A percentile compares a stretch with the other conserved stretches of the same genome.
Conservation (phyloP, 2,888 invertebrate species). For the Eretmocerus hayati region DNA sequence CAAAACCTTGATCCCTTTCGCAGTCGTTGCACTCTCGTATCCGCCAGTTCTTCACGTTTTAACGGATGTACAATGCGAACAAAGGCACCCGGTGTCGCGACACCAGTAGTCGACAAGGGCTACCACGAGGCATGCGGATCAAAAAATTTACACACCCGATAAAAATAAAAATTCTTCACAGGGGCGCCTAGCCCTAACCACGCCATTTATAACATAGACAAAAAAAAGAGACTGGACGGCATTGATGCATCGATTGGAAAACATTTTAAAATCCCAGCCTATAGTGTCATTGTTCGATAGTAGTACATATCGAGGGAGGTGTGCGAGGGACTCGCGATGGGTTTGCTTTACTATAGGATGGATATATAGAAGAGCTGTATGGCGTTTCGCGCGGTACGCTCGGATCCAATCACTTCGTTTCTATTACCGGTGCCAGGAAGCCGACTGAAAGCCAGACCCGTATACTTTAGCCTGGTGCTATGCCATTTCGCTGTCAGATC, state of each 20-base stretch:
- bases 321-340: no score
- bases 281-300: conserved; percentile 10
- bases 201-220: conserved; percentile 5
- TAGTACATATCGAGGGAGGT: background rate
- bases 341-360: no score
- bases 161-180: no score
- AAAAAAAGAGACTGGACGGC: background rate
- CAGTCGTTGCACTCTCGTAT: no score
- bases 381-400: conserved; percentile 15
- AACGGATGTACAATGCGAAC: no score
- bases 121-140: no score
- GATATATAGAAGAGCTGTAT: no score
- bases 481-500: conserved; percentile 21
- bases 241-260: conserved; percentile 8
- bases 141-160: background rate
- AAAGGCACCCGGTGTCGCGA: no score
- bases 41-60: no score
- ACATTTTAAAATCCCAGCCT: conserved; percentile 7
- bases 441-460: conserved; percentile 14
- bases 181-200: background rate
- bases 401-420: conserved; percentile 40
- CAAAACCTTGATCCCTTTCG: no score
- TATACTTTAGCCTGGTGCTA: conserved; percentile 8
- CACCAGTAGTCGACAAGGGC: no score
- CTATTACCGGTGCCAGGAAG: conserved; percentile 38